Evolutionary conservation across 2,797 vertebrate species (phyloP).

Genomic region (Columba guinea): DNA sequence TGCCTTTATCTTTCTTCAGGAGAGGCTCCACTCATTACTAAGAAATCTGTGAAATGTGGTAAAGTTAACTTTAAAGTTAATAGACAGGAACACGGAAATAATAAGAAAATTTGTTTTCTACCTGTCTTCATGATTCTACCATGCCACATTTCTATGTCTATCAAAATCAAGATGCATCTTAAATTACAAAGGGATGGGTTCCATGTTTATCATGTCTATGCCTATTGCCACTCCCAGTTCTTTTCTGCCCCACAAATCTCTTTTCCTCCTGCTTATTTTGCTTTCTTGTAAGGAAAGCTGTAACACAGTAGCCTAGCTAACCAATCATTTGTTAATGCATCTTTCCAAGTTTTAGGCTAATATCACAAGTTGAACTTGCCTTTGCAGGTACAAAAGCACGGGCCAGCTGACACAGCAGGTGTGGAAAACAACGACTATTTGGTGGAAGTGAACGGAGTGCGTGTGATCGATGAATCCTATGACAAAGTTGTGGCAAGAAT

Average conservation of each 20-base stretch:
- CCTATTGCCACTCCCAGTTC: not conserved
- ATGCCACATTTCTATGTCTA: not conserved
- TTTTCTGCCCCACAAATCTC: not conserved
- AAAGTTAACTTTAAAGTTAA: not conserved
- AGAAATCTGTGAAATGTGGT: not conserved
- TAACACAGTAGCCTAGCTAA: not conserved
- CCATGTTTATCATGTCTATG: not conserved
- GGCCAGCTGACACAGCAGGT: slow-evolving; percentile 83
- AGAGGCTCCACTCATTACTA: not conserved
- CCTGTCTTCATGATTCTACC: not conserved
- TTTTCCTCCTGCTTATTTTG: not conserved
- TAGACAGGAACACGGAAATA: not conserved
- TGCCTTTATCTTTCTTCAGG: not conserved
- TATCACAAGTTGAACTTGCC: not conserved
- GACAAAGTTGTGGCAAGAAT: slow-evolving; percentile 85
- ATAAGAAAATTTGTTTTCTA: not conserved
- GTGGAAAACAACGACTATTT: slow-evolving; percentile 85
- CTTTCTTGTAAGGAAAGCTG: not conserved
- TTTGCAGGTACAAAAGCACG: slow-evolving; percentile 82
- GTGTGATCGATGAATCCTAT: slow-evolving; percentile 81
- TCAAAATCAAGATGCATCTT: not conserved
- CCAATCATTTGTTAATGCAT: not conserved
- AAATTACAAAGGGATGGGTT: not conserved
- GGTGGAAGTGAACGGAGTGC: slow-evolving; percentile 88
- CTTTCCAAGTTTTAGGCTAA: not conserved